Evolutionary conservation across 2,888 invertebrate genomes (phyloP).

Genomic region (Lasioglossum pauxillum): DNA sequence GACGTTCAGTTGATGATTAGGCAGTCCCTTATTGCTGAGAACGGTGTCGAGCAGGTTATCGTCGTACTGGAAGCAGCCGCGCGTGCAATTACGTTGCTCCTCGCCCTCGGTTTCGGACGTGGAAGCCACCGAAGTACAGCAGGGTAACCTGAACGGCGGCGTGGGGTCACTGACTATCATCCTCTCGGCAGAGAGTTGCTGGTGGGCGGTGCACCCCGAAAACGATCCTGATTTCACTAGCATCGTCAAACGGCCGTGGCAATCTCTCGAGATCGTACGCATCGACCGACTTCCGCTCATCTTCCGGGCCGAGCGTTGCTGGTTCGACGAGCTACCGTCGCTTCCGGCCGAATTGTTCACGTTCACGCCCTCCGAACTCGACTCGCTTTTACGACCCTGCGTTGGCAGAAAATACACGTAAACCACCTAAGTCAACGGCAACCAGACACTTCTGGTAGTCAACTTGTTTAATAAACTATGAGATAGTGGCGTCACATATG

Average conservation of each 20-base stretch:
- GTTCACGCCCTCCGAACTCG: conserved; percentile 86
- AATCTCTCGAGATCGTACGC: conserved; percentile 75
- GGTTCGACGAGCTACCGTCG: conserved; percentile 83
- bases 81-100: conserved; percentile 69
- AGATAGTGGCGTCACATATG: neutral
- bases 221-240: conserved; percentile 91
- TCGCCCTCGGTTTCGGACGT: conserved; percentile 82
- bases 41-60: conserved; percentile 75
- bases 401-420: neutral
- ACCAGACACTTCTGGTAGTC: neutral
- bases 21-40: conserved; percentile 73
- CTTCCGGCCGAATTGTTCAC: conserved; percentile 80
- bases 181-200: conserved; percentile 82
- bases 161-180: conserved; percentile 89
- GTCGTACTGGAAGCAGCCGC: conserved; percentile 71
- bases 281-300: conserved; percentile 59
- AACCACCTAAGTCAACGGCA: neutral
- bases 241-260: conserved; percentile 81
- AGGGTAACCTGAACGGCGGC: conserved; percentile 84
- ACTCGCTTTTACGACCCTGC: conserved; percentile 86
- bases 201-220: conserved; percentile 88
- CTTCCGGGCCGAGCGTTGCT: conserved; percentile 77
- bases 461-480: neutral
- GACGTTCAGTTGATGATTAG: conserved; percentile 81
- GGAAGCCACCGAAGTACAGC: conserved; percentile 83